Evolutionary conservation across 2,888 invertebrate genomes (phyloP).

Genomic region (Cheilosia pagana): DNA sequence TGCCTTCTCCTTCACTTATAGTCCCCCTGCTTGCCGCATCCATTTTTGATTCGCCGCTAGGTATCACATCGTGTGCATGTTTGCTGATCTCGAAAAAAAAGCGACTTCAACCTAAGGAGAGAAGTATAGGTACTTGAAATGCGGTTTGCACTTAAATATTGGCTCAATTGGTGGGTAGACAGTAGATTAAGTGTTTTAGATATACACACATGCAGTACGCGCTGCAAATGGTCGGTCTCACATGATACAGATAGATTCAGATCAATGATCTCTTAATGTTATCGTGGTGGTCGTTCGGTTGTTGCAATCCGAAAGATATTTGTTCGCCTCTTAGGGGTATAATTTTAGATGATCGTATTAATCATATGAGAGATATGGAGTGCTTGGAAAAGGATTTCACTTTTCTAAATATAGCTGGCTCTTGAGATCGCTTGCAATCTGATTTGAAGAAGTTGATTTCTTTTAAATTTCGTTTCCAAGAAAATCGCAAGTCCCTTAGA

Average conservation of each 20-base stretch:
- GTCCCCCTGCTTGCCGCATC: neutral
- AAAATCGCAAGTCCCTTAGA: neutral
- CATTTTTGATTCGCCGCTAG: too few relatives aligned
- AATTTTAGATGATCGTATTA: conserved; percentile 56
- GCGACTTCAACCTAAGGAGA: conserved; percentile 36
- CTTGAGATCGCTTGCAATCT: conserved; percentile 22
- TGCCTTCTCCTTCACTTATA: conserved; percentile 3
- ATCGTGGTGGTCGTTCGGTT: conserved; percentile 61
- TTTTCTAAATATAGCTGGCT: neutral
- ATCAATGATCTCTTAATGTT: conserved; percentile 72
- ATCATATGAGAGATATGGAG: conserved; percentile 33
- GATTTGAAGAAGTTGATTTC: neutral
- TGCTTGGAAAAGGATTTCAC: conserved; percentile 8
- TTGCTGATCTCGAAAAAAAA: conserved; percentile 49
- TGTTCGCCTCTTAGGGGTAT: conserved; percentile 37
- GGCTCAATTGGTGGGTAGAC: conserved; percentile 73
- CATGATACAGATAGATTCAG: conserved; percentile 65
- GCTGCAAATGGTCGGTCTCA: conserved; percentile 25
- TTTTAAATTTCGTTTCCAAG: neutral
- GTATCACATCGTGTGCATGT: conserved; percentile 35
- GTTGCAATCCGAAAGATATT: conserved; percentile 54
- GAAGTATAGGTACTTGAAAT: conserved; percentile 49
- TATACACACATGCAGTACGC: conserved; percentile 40
- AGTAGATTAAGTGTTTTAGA: conserved; percentile 70
- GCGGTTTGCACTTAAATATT: conserved; percentile 70